Percentiles rank a stretch among this genome's conserved stretches.
phyloP scores from a whole-genome alignment of 2,113 vertebrate species.

The Rostratula benghalensis region DNA sequence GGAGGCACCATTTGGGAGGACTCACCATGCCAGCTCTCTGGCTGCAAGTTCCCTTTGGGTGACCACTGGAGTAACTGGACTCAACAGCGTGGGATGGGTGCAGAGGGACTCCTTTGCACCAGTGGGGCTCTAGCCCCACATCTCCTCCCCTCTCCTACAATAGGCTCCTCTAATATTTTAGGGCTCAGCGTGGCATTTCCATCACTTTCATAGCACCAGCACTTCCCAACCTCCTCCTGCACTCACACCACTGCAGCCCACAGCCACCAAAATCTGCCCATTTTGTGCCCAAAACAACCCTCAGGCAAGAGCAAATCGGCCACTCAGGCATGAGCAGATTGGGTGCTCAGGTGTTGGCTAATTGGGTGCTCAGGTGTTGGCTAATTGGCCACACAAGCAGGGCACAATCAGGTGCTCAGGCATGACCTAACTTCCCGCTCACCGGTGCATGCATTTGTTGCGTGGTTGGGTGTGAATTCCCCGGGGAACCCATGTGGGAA shows the following conservation, averaged over 20 bases:
- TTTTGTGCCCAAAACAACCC: neutral
- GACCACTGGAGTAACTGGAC: neutral
- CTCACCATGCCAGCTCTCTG: rapidly evolving
- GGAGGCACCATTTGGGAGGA: neutral
- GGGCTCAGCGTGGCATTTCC: neutral
- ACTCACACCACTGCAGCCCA: neutral
- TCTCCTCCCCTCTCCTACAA: neutral
- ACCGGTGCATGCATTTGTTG: neutral
- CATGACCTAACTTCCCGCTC: neutral
- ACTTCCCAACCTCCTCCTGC: neutral
- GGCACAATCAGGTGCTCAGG: neutral
- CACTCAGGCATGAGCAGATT: neutral
- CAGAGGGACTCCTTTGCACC: rapidly evolving
- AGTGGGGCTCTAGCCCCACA: neutral
- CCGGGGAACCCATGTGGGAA: rapidly evolving
- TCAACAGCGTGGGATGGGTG: rapidly evolving
- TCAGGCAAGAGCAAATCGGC: neutral
- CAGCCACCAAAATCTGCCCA: neutral
- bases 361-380: neutral
- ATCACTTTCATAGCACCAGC: neutral
- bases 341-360: neutral
- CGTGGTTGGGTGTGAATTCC: neutral
- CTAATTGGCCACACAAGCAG: neutral
- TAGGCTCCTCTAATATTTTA: rapidly evolving
- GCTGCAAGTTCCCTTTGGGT: neutral